Evolutionary conservation across 2,888 invertebrate genomes (phyloP).

Genomic region (Labia minor): DNA sequence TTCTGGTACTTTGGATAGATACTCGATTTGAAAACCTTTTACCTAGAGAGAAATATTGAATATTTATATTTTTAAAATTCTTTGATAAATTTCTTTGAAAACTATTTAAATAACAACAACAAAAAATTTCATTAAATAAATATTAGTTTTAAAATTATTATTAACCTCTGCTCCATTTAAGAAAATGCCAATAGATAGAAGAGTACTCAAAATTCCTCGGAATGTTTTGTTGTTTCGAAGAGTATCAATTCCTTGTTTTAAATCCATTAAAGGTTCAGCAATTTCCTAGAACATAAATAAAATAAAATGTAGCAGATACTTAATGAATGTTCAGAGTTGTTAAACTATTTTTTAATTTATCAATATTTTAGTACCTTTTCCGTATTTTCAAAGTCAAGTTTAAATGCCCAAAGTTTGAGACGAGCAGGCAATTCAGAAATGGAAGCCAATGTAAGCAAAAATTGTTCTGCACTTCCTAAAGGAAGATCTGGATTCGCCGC

Average conservation of each 20-base stretch:
- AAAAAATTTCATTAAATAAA: too few species aligned
- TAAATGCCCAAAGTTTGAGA: constrained; percentile 95
- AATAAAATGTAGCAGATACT: constrained; percentile 20
- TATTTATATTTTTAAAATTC: constrained; percentile 23
- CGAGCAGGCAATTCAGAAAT: constrained; percentile 90
- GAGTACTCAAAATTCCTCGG: constrained; percentile 82
- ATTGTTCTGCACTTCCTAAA: constrained; percentile 94
- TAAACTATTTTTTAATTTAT: neutral
- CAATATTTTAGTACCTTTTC: constrained; percentile 57
- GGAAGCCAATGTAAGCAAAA: constrained; percentile 89
- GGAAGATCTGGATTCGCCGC: constrained; percentile 81
- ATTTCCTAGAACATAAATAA: constrained; percentile 65
- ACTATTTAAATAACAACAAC: too few species aligned
- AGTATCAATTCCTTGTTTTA: constrained; percentile 92
- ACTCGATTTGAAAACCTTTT: constrained; percentile 95
- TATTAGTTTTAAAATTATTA: too few species aligned
- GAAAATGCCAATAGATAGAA: constrained; percentile 92
- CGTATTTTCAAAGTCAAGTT: constrained; percentile 92
- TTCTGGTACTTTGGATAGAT: constrained; percentile 93
- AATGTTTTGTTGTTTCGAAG: constrained; percentile 88
- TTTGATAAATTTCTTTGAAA: too few species aligned
- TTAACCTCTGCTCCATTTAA: constrained; percentile 76
- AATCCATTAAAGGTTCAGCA: constrained; percentile 95
- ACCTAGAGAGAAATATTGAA: too few species aligned
- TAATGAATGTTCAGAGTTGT: neutral